Percentiles rank a stretch among this genome's conserved stretches.
These are phyloP conservation scores for Cossypha heuglini DNA, from an alignment of 2,797 vertebrate genomes.

Conservation along the genomic window DNA sequence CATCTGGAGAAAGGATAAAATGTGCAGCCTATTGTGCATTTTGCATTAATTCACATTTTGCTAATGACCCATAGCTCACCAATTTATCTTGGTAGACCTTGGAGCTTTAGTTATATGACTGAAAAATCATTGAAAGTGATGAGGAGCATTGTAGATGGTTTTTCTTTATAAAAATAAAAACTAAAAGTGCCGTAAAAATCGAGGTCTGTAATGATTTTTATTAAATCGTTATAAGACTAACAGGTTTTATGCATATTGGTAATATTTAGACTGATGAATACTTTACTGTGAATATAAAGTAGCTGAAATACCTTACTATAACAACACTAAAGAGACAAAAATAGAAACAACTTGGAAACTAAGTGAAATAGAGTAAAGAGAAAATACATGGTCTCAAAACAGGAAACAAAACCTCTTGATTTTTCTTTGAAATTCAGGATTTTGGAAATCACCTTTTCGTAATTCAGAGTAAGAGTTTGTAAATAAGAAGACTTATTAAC, in stretches of 20 bases:
- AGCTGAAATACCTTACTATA: not conserved
- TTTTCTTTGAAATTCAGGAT: not conserved
- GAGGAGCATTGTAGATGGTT: not conserved
- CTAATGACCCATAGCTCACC: not conserved
- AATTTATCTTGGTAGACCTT: not conserved
- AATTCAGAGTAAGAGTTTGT: not conserved
- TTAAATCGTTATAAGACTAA: not conserved
- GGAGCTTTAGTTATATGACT: not conserved
- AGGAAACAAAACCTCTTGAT: not conserved
- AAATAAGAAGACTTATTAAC: not conserved
- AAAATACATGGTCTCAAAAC: not conserved
- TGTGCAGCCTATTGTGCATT: not conserved
- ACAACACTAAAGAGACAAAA: not conserved
- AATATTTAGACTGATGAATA: not conserved
- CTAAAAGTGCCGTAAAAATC: not conserved
- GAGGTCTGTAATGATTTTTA: not conserved
- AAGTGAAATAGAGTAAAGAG: not conserved
- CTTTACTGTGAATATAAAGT: not conserved
- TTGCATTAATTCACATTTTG: constrained; percentile 6
- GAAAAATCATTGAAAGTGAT: not conserved
- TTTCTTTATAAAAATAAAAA: not conserved
- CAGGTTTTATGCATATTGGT: not conserved
- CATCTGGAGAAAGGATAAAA: not conserved
- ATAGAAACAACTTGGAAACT: not conserved
- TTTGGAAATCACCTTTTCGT: not conserved